Evolutionary conservation across 2,888 invertebrate genomes (phyloP).

Genomic region (Axea sp.): DNA sequence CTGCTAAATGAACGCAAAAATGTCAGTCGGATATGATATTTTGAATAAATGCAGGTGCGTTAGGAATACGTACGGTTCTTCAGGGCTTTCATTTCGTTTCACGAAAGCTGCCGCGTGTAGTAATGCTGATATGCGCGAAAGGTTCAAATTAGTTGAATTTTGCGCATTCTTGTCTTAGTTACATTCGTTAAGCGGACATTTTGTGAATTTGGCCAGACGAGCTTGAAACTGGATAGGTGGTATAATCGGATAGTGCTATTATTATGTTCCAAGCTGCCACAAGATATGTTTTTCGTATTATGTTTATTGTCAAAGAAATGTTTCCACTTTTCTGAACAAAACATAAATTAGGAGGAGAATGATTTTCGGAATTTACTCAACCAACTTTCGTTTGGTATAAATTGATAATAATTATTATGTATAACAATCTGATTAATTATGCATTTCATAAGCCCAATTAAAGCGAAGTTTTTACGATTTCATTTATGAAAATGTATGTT

Average conservation of each 20-base stretch:
- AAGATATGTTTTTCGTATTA: constrained; percentile 31
- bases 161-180: constrained; percentile 62
- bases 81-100: constrained; percentile 56
- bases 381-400: no score
- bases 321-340: constrained; percentile 32
- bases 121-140: constrained; percentile 59
- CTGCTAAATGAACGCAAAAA: constrained; percentile 61
- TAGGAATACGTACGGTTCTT: constrained; percentile 53
- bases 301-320: constrained; percentile 48
- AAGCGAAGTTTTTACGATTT: background rate
- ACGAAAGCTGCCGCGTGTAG: constrained; percentile 35
- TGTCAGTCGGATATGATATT: constrained; percentile 59
- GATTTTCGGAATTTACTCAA: background rate
- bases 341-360: constrained; percentile 2
- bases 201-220: constrained; percentile 58
- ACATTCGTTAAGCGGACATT: constrained; percentile 59
- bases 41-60: constrained; percentile 60
- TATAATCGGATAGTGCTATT: constrained; percentile 59
- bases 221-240: constrained; percentile 57
- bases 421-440: no score
- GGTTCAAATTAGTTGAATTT: constrained; percentile 58
- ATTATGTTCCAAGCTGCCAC: constrained; percentile 49
- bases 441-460: no score
- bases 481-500: constrained; percentile 16
- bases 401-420: no score